phyloP scores from a whole-genome alignment of 2,888 invertebrate genomes.

The Dryomyza anilis region DNA sequence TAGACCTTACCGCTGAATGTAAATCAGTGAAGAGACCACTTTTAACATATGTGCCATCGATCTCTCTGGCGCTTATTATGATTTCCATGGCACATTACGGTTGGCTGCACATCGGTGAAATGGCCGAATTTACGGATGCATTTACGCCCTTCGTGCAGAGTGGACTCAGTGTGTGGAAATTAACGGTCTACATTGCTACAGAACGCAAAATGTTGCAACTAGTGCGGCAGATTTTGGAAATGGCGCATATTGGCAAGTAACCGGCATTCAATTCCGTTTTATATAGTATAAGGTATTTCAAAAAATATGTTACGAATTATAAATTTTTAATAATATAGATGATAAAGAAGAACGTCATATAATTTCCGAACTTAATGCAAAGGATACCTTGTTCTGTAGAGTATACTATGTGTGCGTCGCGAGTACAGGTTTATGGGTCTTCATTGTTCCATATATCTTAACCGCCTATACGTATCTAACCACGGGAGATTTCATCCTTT shows the following conservation, averaged over 20 bases:
- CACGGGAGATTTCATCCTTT: neutral
- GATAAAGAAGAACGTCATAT: constrained; percentile 18
- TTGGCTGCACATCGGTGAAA: neutral
- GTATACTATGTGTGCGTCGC: constrained; percentile 23
- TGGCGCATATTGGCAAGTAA: constrained; percentile 29
- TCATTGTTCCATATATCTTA: constrained; percentile 17
- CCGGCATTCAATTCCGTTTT: too few species aligned
- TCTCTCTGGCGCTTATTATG: neutral
- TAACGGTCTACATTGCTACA: constrained; percentile 24
- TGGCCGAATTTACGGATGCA: constrained; percentile 25
- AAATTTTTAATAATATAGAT: constrained; percentile 20
- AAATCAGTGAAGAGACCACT: neutral
- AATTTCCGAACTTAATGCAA: constrained; percentile 27
- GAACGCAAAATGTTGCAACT: constrained; percentile 23
- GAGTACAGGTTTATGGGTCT: constrained; percentile 5
- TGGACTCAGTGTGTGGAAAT: constrained; percentile 21
- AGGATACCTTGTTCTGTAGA: constrained; percentile 20
- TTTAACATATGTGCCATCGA: neutral
- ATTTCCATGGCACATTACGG: neutral
- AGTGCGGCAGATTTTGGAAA: constrained; percentile 26
- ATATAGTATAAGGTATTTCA: too few species aligned
- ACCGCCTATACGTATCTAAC: constrained; percentile 8
- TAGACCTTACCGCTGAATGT: neutral
- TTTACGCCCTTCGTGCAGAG: constrained; percentile 30
- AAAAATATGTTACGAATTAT: too few species aligned